Evolutionary conservation across 1,140 invertebrate genomes (phyloP).

Genomic region (Cardiocondyla obscurior): DNA sequence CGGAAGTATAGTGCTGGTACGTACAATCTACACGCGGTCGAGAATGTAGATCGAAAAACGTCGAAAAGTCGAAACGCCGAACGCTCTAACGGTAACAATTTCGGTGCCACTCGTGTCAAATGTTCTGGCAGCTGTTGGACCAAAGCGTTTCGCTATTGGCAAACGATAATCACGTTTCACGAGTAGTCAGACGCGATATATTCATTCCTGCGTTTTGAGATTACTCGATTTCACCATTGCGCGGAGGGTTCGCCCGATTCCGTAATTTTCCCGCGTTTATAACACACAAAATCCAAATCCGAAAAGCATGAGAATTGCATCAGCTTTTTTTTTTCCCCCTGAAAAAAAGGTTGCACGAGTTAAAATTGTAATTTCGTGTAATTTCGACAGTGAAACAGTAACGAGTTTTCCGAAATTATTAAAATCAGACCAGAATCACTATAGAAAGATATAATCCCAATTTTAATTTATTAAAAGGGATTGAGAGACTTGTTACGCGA

Average conservation of each 20-base stretch:
- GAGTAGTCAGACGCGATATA: conserved; percentile 46
- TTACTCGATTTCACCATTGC: conserved; percentile 35
- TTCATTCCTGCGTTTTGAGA: conserved; percentile 52
- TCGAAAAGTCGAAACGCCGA: conserved; percentile 46
- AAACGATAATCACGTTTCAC: conserved; percentile 54
- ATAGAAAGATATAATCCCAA: background rate
- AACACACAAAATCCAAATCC: background rate
- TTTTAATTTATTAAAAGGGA: conserved; percentile 7
- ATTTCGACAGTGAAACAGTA: background rate
- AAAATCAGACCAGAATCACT: background rate
- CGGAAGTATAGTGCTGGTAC: background rate
- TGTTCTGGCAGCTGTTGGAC: conserved; percentile 51
- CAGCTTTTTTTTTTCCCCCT: background rate
- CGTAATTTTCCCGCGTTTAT: conserved; percentile 29
- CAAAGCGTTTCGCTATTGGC: conserved; percentile 54
- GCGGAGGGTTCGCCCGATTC: background rate
- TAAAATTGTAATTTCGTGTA: conserved; percentile 10
- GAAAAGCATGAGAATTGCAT: background rate
- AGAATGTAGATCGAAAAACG: conserved; percentile 34
- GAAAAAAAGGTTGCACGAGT: background rate
- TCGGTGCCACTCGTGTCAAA: conserved; percentile 47
- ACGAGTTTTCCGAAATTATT: conserved; percentile 3
- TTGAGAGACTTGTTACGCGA: background rate
- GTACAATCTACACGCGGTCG: conserved; percentile 25
- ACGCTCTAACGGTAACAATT: conserved; percentile 30